Evolutionary conservation across 2,888 invertebrate genomes (phyloP).

Genomic region (Lasiommata megera): DNA sequence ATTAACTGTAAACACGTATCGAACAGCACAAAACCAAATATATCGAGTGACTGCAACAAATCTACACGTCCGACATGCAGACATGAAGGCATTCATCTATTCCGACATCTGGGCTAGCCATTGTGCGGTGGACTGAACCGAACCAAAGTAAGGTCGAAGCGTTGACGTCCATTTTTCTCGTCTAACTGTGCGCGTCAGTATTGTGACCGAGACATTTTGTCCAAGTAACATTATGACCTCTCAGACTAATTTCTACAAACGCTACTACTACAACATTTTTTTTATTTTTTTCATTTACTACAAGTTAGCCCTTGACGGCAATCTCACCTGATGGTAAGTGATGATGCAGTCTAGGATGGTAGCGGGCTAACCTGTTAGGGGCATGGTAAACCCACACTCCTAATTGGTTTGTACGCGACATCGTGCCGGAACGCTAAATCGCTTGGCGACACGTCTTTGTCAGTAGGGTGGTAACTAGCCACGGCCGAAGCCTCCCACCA

Average conservation of each 20-base stretch:
- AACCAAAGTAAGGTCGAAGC: slow-evolving; percentile 46
- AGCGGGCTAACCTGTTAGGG: too few species aligned
- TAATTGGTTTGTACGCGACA: too few species aligned
- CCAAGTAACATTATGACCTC: slow-evolving; percentile 26
- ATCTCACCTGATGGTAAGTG: too few species aligned
- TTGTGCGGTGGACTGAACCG: slow-evolving; percentile 32
- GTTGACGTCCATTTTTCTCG: slow-evolving; percentile 68
- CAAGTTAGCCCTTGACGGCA: too few species aligned
- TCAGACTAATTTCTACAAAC: slow-evolving; percentile 21
- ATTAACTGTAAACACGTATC: not conserved
- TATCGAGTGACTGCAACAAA: slow-evolving; percentile 8
- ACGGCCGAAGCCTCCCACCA: too few species aligned
- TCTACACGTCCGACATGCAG: slow-evolving; percentile 6
- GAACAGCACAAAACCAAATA: not conserved
- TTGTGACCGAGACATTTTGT: slow-evolving; percentile 44
- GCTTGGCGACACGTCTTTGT: not conserved
- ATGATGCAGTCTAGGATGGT: too few species aligned
- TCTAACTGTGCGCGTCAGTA: slow-evolving; percentile 62
- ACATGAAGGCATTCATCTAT: slow-evolving; percentile 16
- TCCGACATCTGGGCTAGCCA: slow-evolving; percentile 29
- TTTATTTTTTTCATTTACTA: too few species aligned
- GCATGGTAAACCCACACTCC: too few species aligned
- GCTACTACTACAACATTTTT: too few species aligned
- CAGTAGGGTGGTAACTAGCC: too few species aligned
- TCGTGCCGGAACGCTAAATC: too few species aligned